These are phyloP conservation scores for Minunthozetes semirufus DNA, from an alignment of 2,888 invertebrate genomes.

Conservation along the genomic window DNA sequence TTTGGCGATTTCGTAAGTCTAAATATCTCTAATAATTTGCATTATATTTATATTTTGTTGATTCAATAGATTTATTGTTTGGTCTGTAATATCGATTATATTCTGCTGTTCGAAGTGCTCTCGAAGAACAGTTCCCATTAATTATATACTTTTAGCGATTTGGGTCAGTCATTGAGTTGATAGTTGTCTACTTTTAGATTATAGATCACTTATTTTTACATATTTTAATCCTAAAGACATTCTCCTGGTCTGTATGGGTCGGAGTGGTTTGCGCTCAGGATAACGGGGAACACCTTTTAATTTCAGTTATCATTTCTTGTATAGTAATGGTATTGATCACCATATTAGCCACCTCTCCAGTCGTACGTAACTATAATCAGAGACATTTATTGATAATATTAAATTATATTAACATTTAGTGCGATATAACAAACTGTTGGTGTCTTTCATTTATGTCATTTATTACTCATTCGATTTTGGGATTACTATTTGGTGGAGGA, in stretches of 20 bases:
- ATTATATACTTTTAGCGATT: constrained; percentile 1
- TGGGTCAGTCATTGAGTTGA: background rate
- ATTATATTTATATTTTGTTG: background rate
- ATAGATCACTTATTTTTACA: background rate
- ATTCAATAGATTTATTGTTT: too few relatives aligned
- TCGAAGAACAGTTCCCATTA: background rate
- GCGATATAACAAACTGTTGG: background rate
- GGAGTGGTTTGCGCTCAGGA: background rate
- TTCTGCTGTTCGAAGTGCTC: background rate
- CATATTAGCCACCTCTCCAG: background rate
- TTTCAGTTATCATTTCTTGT: background rate
- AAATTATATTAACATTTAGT: background rate
- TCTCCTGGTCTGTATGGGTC: background rate
- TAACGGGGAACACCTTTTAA: background rate
- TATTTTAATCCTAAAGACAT: background rate
- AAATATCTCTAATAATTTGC: too few relatives aligned
- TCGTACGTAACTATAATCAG: background rate
- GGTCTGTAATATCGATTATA: background rate
- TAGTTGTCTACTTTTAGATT: too few relatives aligned
- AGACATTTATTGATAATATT: too few relatives aligned
- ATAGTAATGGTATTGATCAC: background rate
- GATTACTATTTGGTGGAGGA: background rate
- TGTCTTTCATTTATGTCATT: background rate
- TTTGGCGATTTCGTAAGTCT: too few relatives aligned
- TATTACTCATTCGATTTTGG: background rate